phyloP scores from a whole-genome alignment of 2,888 invertebrate genomes.

The Aspidiotus destructor region DNA sequence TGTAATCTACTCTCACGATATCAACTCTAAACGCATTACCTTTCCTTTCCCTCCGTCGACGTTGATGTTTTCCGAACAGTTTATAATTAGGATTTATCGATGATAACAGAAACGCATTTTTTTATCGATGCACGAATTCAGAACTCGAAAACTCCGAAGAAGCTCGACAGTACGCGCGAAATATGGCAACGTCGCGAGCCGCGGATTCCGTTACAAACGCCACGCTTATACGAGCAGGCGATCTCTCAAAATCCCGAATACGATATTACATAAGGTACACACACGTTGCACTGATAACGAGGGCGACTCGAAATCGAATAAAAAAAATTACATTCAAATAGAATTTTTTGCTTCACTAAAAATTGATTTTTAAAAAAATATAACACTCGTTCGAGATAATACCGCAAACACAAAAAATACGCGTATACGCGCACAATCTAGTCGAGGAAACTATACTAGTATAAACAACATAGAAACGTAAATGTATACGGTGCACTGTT shows the following conservation, averaged over 20 bases:
- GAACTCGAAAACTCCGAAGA: conserved; percentile 1
- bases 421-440: background rate
- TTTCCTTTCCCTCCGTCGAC: no score
- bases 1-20: no score
- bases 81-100: background rate
- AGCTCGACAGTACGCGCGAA: conserved; percentile 11
- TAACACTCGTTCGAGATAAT: no score
- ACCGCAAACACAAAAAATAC: no score
- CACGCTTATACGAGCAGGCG: conserved; percentile 14
- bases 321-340: background rate
- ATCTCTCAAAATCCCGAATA: conserved; percentile 22
- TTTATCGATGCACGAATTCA: conserved; percentile 12
- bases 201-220: conserved; percentile 31
- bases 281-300: no score
- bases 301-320: background rate
- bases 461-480: background rate
- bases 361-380: background rate
- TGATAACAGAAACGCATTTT: conserved; percentile 19
- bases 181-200: conserved; percentile 35
- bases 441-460: background rate
- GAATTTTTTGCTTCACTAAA: background rate
- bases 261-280: conserved; percentile 19
- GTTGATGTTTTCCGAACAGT: no score
- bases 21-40: no score
- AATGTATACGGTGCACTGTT: conserved; percentile 5